Evolutionary conservation across 2,797 vertebrate species (phyloP).

Genomic region (Leptodactylus fallax): DNA sequence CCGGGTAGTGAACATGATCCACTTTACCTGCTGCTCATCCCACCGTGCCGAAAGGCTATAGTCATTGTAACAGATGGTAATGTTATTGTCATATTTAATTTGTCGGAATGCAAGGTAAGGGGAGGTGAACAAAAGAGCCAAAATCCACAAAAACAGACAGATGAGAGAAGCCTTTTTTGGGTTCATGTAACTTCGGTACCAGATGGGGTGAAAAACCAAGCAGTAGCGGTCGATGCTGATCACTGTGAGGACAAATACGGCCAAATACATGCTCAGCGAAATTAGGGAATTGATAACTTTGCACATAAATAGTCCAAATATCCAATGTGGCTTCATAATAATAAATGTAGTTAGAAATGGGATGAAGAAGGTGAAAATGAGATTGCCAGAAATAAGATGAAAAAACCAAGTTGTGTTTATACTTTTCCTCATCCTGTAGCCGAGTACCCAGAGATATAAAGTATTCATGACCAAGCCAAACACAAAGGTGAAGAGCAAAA

Average conservation of each 20-base stretch:
- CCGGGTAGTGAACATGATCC: not conserved
- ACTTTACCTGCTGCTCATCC: not conserved
- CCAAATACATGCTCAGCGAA: conserved; percentile 61
- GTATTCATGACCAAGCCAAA: conserved; percentile 64
- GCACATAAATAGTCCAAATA: conserved; percentile 65
- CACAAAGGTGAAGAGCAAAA: conserved; percentile 57
- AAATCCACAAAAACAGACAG: conserved; percentile 61
- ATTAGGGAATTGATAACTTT: conserved; percentile 62
- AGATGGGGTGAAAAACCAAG: conserved; percentile 65
- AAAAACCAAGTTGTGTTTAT: conserved; percentile 68
- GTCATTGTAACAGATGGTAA: conserved; percentile 11
- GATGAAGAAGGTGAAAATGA: conserved; percentile 60
- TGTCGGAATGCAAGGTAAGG: conserved; percentile 68
- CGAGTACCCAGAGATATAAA: conserved; percentile 69
- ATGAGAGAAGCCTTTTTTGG: conserved; percentile 54
- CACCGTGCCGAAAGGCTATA: not conserved
- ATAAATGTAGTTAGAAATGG: conserved; percentile 61
- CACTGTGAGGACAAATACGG: conserved; percentile 65
- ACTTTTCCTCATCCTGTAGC: conserved; percentile 68
- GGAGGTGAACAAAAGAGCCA: conserved; percentile 42
- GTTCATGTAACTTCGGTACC: conserved; percentile 66
- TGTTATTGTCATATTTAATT: conserved; percentile 7
- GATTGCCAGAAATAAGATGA: conserved; percentile 68
- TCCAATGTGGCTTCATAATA: conserved; percentile 65
- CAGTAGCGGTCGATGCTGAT: conserved; percentile 68